Evolutionary conservation across 2,113 vertebrate species (phyloP).

Genomic region (Hippocampus mohnikei): DNA sequence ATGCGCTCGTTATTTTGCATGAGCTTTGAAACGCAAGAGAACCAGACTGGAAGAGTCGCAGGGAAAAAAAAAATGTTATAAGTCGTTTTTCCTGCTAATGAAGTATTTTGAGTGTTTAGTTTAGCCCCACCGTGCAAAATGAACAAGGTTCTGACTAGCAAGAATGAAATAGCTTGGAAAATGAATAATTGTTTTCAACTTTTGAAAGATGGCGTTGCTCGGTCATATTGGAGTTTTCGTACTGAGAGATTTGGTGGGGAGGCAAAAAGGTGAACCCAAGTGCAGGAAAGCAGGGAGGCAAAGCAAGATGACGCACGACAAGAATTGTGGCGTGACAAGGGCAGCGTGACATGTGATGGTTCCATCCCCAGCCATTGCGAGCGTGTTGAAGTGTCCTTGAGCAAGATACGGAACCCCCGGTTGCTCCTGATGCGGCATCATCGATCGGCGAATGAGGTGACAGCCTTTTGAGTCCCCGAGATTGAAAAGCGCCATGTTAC

Average conservation of each 20-base stretch:
- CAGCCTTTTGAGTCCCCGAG: too few relatives aligned
- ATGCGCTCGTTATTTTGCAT: constrained; percentile 60
- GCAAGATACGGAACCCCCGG: too few relatives aligned
- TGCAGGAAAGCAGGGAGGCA: too few relatives aligned
- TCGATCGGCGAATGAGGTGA: too few relatives aligned
- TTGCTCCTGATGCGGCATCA: too few relatives aligned
- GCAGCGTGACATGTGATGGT: too few relatives aligned
- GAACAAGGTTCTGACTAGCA: constrained; percentile 15
- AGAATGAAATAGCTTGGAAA: background rate
- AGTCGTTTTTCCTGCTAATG: constrained; percentile 46
- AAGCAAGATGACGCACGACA: too few relatives aligned
- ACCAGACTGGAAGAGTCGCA: background rate
- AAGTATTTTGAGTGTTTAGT: constrained; percentile 55
- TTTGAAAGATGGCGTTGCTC: background rate
- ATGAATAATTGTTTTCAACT: background rate
- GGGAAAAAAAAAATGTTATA: constrained; percentile 19
- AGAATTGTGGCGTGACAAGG: too few relatives aligned
- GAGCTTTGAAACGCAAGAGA: constrained; percentile 41
- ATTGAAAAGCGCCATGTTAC: too few relatives aligned
- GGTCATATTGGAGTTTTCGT: background rate
- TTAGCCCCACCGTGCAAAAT: constrained; percentile 13
- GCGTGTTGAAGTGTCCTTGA: too few relatives aligned
- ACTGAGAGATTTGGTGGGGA: background rate
- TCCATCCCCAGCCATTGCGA: too few relatives aligned
- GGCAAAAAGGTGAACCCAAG: too few relatives aligned